Conservation (phyloP, 2,888 invertebrate species). For the Chrysolina americana region DNA sequence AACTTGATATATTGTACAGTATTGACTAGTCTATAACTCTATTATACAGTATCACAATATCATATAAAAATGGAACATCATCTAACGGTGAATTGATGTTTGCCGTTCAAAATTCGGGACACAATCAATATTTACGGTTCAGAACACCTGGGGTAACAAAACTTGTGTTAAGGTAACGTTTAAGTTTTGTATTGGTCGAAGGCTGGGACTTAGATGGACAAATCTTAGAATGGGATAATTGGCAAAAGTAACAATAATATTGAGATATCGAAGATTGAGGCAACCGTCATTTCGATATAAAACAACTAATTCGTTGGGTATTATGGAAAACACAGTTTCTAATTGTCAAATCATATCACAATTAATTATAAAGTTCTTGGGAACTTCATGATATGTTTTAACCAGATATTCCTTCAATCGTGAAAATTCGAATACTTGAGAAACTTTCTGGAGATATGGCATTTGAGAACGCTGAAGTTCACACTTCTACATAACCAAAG, state of each 20-base stretch:
- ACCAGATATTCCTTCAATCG: too few relatives aligned
- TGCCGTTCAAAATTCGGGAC: slow-evolving; percentile 44
- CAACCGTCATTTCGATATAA: background rate
- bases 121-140: slow-evolving; percentile 56
- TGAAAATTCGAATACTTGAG: too few relatives aligned
- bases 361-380: too few relatives aligned
- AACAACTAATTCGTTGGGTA: too few relatives aligned
- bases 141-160: slow-evolving; percentile 50
- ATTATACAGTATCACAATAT: slow-evolving; percentile 43
- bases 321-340: too few relatives aligned
- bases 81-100: slow-evolving; percentile 43
- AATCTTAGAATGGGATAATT: background rate
- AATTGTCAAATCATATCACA: too few relatives aligned
- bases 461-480: too few relatives aligned
- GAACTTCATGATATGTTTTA: too few relatives aligned
- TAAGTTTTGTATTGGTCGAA: background rate
- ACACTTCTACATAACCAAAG: too few relatives aligned
- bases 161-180: slow-evolving; percentile 45
- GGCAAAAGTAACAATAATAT: background rate
- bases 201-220: background rate
- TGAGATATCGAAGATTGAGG: background rate
- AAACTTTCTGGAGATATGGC: too few relatives aligned
- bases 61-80: slow-evolving; percentile 46
- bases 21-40: slow-evolving; percentile 22
- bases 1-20: background rate